Percentiles rank a stretch among this genome's conserved stretches.
These are phyloP conservation scores for Drosophila stalkeri DNA, from an alignment of 2,888 invertebrate genomes.

Conservation along the genomic window DNA sequence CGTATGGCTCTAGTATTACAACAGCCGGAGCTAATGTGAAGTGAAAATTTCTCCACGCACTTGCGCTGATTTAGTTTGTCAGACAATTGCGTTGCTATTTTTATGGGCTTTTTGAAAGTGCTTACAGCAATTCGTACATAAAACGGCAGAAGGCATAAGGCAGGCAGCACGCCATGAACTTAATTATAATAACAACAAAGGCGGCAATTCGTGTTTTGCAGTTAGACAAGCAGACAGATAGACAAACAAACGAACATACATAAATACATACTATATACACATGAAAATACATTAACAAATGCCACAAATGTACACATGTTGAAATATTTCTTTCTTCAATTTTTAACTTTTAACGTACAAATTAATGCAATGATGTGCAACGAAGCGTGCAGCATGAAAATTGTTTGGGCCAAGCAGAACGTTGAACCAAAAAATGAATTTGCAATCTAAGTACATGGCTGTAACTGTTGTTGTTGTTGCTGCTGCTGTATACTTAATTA, in stretches of 20 bases:
- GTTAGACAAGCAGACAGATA: background rate
- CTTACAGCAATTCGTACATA: conserved; percentile 40
- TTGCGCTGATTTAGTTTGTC: conserved; percentile 58
- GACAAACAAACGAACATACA: background rate
- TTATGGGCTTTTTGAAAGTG: conserved; percentile 68
- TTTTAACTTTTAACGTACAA: conserved; percentile 48
- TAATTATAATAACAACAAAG: conserved; percentile 60
- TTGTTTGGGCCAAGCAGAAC: conserved; percentile 63
- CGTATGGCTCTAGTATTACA: conserved; percentile 36
- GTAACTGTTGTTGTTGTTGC: conserved; percentile 15
- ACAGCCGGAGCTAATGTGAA: conserved; percentile 28
- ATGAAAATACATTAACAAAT: conserved; percentile 47
- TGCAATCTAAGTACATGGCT: conserved; percentile 52
- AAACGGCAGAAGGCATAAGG: conserved; percentile 39
- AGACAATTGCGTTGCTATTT: conserved; percentile 67
- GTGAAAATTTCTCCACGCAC: conserved; percentile 67
- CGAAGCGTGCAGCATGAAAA: conserved; percentile 71
- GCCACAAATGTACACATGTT: conserved; percentile 38
- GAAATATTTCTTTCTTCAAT: conserved; percentile 52
- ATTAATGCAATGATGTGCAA: conserved; percentile 73
- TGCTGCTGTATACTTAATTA: conserved; percentile 43
- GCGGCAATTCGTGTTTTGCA: conserved; percentile 48
- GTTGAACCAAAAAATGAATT: conserved; percentile 66
- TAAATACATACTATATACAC: background rate
- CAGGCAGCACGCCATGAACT: conserved; percentile 60